Base-by-base conservation (phyloP, 2,797 vertebrate species). In the Acrossocheilus fasciatus region DNA sequence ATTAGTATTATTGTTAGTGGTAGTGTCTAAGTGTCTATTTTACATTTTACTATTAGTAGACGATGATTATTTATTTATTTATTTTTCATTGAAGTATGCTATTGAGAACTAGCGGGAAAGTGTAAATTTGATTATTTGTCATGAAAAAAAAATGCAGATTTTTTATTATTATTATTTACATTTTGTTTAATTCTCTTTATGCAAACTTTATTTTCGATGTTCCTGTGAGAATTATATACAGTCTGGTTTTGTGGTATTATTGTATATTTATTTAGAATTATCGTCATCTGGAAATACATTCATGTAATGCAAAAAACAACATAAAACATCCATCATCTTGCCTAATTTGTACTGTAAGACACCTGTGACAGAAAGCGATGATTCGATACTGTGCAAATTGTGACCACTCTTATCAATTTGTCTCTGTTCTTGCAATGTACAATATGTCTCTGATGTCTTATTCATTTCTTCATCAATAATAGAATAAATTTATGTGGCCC, bases 381-480 rank as follows among this genome's bases (percentile, higher is more conserved):
- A 79, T 26, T 62, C 77, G 26, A 45, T 43, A 17, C 23, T 62
- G 14, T 17, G 39, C 23, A 43, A 41, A 79, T 52, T 11, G 18
- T 81, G 6, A 2, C 34, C 3, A 9, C 7, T 41, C 47, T 41
- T 70, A 52, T 70, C 52, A 34, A 57, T 57, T 43, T 57, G 20
- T 57, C 18, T 81, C 62, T 52, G 23, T 39, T 30, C 23, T 26
- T 12, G 50, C 23, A 2, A 26, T 41, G 15, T 54, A 54, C 11
- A 36, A 17, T 23, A 18, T n/a, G 23, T 36, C 7, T 23, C 43
- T 15, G 4, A 70, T 72, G 57, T 45, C 57, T 80, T 45, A 72
- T 72, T 82, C 10, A 82, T 70, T 12, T n/a, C 14, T 12, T 41
- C 5, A 82, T 69, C 12, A 69, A 69, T 69, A 69, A 52, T 69